phyloP scores from a whole-genome alignment of 2,888 invertebrate species.

The Adela reaumurella region DNA sequence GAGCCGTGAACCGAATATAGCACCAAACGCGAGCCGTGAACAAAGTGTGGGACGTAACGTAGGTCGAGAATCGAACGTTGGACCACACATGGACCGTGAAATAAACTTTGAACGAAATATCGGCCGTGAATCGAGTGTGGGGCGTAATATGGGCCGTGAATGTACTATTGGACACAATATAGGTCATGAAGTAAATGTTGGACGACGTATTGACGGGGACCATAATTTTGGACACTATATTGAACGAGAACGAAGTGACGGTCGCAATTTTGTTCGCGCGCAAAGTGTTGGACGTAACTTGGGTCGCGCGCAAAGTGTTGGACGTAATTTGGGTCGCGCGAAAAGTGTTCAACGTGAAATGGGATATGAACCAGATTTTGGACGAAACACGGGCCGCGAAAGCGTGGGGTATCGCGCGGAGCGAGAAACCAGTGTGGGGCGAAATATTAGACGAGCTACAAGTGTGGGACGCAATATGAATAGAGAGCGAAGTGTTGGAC shows the following conservation, averaged over 20 bases:
- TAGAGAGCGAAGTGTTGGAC: neutral
- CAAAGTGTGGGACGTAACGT: conserved; percentile 15
- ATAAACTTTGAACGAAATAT: conserved; percentile 9
- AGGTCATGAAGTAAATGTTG: conserved; percentile 13
- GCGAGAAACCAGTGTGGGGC: neutral
- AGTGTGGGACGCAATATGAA: neutral
- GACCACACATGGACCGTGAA: neutral
- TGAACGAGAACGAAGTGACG: conserved; percentile 11
- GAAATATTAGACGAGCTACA: neutral
- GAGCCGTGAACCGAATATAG: conserved; percentile 9
- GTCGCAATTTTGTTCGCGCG: neutral
- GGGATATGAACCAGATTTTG: conserved; percentile 18
- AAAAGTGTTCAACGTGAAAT: conserved; percentile 29
- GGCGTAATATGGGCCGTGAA: conserved; percentile 14
- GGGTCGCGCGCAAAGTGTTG: neutral
- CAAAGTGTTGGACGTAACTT: conserved; percentile 8
- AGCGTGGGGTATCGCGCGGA: too few species aligned
- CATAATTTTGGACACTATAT: conserved; percentile 35
- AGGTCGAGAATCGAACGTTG: neutral
- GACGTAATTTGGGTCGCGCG: conserved; percentile 23
- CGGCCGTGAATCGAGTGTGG: conserved; percentile 22
- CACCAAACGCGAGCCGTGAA: conserved; percentile 11
- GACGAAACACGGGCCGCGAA: conserved; percentile 14
- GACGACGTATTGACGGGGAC: conserved; percentile 22
- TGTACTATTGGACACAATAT: conserved; percentile 10